Evolutionary conservation across 2,797 vertebrate genomes (phyloP).

Genomic region (Siniperca obscura): DNA sequence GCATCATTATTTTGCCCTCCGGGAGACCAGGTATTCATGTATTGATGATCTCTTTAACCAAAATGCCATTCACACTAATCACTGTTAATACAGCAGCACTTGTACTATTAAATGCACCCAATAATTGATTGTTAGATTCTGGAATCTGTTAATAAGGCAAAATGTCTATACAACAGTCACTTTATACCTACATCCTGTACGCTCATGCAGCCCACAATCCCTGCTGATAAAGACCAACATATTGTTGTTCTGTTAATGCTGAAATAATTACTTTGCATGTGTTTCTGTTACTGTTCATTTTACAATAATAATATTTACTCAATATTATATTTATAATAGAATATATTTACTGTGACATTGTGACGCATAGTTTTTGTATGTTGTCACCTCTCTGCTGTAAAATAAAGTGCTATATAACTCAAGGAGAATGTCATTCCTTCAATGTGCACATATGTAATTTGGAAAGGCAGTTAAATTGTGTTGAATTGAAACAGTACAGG

Average conservation of each 20-base stretch:
- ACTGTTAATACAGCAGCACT: conserved; percentile 4
- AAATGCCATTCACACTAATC: not conserved
- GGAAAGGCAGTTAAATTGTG: not conserved
- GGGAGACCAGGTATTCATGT: not conserved
- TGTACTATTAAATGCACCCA: not conserved
- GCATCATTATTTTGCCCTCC: not conserved
- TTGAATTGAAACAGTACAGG: not conserved
- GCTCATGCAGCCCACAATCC: not conserved
- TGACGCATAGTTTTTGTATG: not conserved
- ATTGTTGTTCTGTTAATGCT: not conserved
- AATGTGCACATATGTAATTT: not conserved
- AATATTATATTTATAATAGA: not conserved
- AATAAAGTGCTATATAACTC: not conserved
- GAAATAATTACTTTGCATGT: not conserved
- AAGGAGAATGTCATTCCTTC: not conserved
- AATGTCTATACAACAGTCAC: not conserved
- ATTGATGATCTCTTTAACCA: not conserved
- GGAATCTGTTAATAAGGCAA: not conserved
- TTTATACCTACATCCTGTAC: not conserved
- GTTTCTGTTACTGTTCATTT: not conserved
- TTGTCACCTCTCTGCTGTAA: not conserved
- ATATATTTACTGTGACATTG: not conserved
- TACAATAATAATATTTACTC: not conserved
- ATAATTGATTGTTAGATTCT: not conserved
- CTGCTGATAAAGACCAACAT: not conserved